Conservation (phyloP, 2,113 vertebrate species). For the Trematomus loennbergii region DNA sequence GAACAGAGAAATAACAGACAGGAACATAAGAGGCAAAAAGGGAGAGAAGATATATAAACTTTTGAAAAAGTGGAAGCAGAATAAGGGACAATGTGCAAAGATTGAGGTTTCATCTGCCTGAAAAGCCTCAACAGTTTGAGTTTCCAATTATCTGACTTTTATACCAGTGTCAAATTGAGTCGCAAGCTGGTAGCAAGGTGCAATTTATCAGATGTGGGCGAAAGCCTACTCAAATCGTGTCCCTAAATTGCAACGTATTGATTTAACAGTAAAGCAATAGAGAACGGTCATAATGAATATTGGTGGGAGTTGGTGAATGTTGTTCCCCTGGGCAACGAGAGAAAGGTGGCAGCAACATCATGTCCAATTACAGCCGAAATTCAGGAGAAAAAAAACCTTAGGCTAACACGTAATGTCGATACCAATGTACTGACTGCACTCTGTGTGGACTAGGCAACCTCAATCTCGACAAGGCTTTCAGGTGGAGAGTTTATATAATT, state of each 20-base stretch:
- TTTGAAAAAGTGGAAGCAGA: neutral
- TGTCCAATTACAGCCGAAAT: constrained; percentile 64
- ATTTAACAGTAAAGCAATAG: constrained; percentile 70
- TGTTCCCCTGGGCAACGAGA: constrained; percentile 55
- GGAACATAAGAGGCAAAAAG: constrained; percentile 5
- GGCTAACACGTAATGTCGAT: constrained; percentile 52
- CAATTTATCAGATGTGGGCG: constrained; percentile 53
- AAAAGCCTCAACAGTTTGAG: constrained; percentile 21
- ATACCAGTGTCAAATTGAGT: constrained; percentile 43
- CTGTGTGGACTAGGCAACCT: neutral
- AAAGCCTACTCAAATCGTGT: constrained; percentile 56
- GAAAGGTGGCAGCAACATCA: constrained; percentile 60
- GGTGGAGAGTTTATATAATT: constrained; percentile 27
- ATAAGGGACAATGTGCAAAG: neutral
- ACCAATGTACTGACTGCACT: constrained; percentile 44
- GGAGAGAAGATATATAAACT: constrained; percentile 12
- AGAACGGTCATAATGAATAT: constrained; percentile 70
- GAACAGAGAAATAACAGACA: constrained; percentile 18
- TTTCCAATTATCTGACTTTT: constrained; percentile 58
- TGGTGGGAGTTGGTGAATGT: constrained; percentile 60
- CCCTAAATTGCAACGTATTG: constrained; percentile 71
- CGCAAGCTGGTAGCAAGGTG: constrained; percentile 13
- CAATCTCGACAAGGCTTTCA: constrained; percentile 26
- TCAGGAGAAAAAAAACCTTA: constrained; percentile 32
- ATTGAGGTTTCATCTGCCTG: constrained; percentile 19